phyloP scores from a whole-genome alignment of 1,140 invertebrate genomes.

The Zaprionus ghesquierei region DNA sequence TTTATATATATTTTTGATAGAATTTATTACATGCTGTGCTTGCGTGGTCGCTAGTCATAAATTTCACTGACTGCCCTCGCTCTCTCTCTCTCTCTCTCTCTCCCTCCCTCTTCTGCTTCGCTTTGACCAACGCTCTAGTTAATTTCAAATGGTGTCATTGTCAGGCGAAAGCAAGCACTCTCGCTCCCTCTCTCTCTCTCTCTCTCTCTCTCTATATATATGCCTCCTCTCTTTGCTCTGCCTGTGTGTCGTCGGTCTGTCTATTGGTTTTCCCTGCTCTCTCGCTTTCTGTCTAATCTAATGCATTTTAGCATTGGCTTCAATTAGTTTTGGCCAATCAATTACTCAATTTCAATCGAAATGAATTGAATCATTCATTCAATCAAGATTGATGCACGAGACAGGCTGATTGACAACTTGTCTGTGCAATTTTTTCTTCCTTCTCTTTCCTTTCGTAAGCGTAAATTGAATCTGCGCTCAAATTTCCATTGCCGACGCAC shows the following conservation, averaged over 20 bases:
- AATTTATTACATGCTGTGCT: conserved; percentile 56
- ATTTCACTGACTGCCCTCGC: conserved; percentile 32
- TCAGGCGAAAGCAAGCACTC: conserved; percentile 31
- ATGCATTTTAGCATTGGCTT: conserved; percentile 5
- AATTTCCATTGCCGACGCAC: conserved; percentile 28
- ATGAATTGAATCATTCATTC: conserved; percentile 2
- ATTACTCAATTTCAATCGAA: conserved; percentile 13
- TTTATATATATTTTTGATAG: conserved; percentile 39
- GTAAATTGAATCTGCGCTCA: conserved; percentile 14
- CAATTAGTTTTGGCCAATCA: conserved; percentile 20
- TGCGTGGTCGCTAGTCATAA: conserved; percentile 59
- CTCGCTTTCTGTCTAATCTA: background rate
- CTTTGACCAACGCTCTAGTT: conserved; percentile 48
- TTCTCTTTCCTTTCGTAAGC: background rate
- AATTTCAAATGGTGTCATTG: conserved; percentile 70
- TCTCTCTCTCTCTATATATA: background rate
- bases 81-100: background rate
- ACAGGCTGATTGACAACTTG: background rate
- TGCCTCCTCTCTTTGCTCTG: no score
- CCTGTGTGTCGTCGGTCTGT: background rate
- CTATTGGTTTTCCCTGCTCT: background rate
- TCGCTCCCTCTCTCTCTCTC: background rate
- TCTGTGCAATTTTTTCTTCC: background rate
- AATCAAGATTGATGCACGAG: background rate
- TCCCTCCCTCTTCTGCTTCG: background rate